Evolutionary conservation across 2,888 invertebrate genomes (phyloP), one percentile per base, ranked within the genome.

Genomic region (Blastobasis lacticolella): DNA sequence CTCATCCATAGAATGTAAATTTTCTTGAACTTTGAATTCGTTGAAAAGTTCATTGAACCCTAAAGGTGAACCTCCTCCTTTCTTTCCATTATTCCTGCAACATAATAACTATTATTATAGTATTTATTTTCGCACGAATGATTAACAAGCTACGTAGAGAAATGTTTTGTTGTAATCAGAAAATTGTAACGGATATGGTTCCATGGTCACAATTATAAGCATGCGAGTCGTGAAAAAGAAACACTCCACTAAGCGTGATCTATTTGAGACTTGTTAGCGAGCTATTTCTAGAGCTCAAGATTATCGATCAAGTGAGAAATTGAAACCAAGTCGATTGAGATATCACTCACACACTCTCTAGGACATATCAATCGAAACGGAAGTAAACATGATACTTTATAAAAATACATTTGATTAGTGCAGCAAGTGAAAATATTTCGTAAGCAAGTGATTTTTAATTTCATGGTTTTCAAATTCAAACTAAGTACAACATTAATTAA

Each of bases 31-130:
- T 64, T 94, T 92, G 69, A 95, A 94, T 87, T 95, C 95, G 77
- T 94, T 94, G 78, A 95, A 95, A 65, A 95, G 90, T 84, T 95
- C 95, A 71, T 94, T 94, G 83, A 95, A 95, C 67, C 95, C 95
- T 64, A 95, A 86, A 50, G 95, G 95, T 60, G 95, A 95, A 49
- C 95, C 94, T 49, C 92, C 92, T 56, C 90, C 90, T 54, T 90
- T 90, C 67, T 91, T 90, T 23, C 91, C 91, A 66, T 91, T 91
- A 61, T 88, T 89, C 71, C 91, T 91, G 81, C 58, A 90, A 88
- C n/a, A 46, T 8, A 37, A 36, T 38, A 47, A 38, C 37, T 23
- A 23, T 23, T 23, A 23, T 23, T 23, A 23, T 23, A 23, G 23
- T 23, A 23, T 23, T 23, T 23, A 23, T 23, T 23, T 2, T 23